Conservation (phyloP, 2,797 vertebrate species). For the Benthosema pterotum region DNA sequence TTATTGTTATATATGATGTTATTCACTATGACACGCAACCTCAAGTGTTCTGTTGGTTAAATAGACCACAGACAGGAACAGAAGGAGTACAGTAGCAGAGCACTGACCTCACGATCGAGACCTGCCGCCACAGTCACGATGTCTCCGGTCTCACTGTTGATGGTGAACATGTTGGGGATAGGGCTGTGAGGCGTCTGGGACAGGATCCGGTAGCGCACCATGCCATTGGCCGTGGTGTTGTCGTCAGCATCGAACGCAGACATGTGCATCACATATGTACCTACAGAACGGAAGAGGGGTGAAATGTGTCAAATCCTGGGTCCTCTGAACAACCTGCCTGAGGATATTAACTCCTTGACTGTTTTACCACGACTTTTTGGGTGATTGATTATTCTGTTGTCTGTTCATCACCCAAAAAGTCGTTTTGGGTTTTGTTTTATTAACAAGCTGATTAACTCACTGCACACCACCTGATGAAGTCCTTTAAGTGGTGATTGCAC, state of each 20-base stretch:
- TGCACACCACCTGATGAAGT: too few relatives aligned
- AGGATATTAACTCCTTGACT: too few relatives aligned
- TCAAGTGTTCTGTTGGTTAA: background rate
- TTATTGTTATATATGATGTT: too few relatives aligned
- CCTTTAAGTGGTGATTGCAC: too few relatives aligned
- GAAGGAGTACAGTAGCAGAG: background rate
- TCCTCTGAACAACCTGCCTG: too few relatives aligned
- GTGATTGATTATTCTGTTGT: too few relatives aligned
- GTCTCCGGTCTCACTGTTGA: constrained; percentile 95
- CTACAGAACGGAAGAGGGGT: constrained; percentile 62
- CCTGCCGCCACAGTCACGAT: constrained; percentile 93
- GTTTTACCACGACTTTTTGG: too few relatives aligned
- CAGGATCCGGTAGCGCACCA: constrained; percentile 93
- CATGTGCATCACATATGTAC: constrained; percentile 95
- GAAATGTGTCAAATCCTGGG: background rate
- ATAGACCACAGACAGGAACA: background rate
- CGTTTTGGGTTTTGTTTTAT: too few relatives aligned
- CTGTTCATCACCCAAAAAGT: too few relatives aligned
- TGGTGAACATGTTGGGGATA: constrained; percentile 96
- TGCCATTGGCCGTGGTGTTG: constrained; percentile 91
- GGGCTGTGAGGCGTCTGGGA: constrained; percentile 93
- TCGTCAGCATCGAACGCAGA: constrained; percentile 93
- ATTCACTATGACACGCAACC: too few relatives aligned
- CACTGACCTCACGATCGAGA: constrained; percentile 92
- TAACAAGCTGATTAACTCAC: too few relatives aligned